Evolutionary conservation across 2,888 invertebrate genomes (phyloP).

Genomic region (Oeneis ivallda): DNA sequence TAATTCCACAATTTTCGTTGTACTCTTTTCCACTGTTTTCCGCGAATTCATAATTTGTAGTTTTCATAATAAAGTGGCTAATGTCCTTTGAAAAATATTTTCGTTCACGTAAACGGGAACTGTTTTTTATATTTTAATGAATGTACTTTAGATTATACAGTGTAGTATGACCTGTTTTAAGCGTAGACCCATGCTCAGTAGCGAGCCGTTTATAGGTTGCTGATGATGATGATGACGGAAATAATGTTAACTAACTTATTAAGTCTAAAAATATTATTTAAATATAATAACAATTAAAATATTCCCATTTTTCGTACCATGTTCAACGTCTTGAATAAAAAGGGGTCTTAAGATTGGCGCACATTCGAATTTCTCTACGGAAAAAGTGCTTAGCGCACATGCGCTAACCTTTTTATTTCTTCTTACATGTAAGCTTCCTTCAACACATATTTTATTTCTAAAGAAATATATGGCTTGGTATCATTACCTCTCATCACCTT

Average conservation of each 20-base stretch:
- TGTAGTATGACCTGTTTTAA: too few species aligned
- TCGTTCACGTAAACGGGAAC: background rate
- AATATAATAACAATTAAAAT: background rate
- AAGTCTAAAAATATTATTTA: too few species aligned
- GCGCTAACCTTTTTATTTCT: background rate
- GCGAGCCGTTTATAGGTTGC: too few species aligned
- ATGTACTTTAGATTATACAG: too few species aligned
- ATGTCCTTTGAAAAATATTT: conserved; percentile 6
- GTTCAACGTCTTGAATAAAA: background rate
- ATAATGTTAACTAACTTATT: too few species aligned
- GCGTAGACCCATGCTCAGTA: too few species aligned
- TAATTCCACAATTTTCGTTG: conserved; percentile 20
- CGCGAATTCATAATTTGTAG: conserved; percentile 15
- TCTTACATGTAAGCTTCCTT: conserved; percentile 10
- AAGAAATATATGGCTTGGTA: background rate
- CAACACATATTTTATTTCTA: background rate
- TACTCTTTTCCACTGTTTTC: conserved; percentile 8
- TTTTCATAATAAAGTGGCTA: conserved; percentile 17
- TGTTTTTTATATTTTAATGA: conserved; percentile 14
- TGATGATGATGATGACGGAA: too few species aligned
- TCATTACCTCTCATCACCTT: too few species aligned
- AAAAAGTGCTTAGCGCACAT: background rate
- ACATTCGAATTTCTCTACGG: background rate
- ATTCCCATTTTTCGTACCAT: background rate
- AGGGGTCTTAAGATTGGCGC: conserved; percentile 5